Base-by-base conservation (phyloP, 2,113 vertebrate species). In the Perca fluviatilis region DNA sequence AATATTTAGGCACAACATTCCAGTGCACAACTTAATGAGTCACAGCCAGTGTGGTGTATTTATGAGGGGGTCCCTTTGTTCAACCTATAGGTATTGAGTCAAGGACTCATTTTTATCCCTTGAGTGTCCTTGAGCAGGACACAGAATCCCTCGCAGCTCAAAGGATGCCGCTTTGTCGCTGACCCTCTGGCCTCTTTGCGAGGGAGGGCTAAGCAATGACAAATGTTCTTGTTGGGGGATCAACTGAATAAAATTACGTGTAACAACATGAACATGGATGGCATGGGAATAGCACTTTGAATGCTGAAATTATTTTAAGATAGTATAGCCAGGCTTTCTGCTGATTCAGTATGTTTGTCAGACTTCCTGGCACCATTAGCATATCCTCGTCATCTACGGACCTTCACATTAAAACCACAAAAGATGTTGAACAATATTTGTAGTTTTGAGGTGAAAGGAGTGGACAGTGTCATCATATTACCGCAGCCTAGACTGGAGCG, bases 371-470 rank as follows among this genome's bases (percentile, higher is more conserved):
- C 56, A 43, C 19, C 4, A 47, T 71, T 46, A 64, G 62, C 80
- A 67, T 63, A 79, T 66, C 57, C 47, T 73, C 46, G 16, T 63
- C 86, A 84, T 87, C 85, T 88, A 81, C 70, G 69, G 86, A 91
- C 83, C 76, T 87, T 80, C 19, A 33, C 47, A 47, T 86, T 61
- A 77, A 86, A 68, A 36, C 56, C 21, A 49, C 27, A 30, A 50
- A 61, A 74, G 64, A 65, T 46, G 51, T 65, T 53, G 43, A 77
- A 25, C 46, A 82, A 49, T 64, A 72, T 81, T 69, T 82, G 74
- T 53, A 50, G 56, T 82, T 51, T 65, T 50, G 67, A 69, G 74
- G 78, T 80, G 63, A 53, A 75, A 70, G 51, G 53, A 72, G 23
- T 30, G 19, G 66, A 40, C 74, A 58, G 40, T 53, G 77, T 57